A percentile compares a stretch with the other conserved stretches of the same genome.
These are phyloP conservation scores for Melikaiella ostensackeni DNA, from an alignment of 2,888 invertebrate genomes.

Conservation along the genomic window DNA sequence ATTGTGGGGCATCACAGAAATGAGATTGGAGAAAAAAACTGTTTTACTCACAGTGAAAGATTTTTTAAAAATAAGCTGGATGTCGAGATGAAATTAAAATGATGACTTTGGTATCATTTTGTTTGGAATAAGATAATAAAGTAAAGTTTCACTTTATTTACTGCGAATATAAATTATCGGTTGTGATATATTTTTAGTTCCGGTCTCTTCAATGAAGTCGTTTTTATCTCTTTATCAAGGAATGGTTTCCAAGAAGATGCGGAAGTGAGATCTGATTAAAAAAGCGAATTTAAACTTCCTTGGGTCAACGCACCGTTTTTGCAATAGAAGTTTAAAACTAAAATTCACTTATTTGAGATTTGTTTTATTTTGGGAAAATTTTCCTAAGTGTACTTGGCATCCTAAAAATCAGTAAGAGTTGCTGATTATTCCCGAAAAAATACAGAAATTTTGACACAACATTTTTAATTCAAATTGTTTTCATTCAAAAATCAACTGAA, in stretches of 20 bases:
- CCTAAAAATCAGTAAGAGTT: too few relatives aligned
- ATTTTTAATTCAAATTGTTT: too few relatives aligned
- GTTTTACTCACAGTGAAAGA: background rate
- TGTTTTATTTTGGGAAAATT: too few relatives aligned
- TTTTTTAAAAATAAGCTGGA: background rate
- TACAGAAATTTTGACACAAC: too few relatives aligned
- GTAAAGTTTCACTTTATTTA: too few relatives aligned
- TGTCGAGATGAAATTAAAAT: background rate
- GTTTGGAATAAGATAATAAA: background rate
- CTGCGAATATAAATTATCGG: background rate
- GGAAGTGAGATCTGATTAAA: background rate
- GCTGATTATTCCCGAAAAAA: too few relatives aligned
- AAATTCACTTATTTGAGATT: too few relatives aligned
- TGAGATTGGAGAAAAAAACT: too few relatives aligned
- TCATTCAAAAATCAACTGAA: too few relatives aligned
- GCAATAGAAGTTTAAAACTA: too few relatives aligned
- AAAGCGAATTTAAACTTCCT: background rate
- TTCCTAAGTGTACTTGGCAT: too few relatives aligned
- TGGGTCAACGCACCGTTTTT: background rate
- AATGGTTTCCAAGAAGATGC: background rate
- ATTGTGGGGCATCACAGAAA: too few relatives aligned
- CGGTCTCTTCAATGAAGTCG: background rate
- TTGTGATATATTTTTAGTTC: background rate
- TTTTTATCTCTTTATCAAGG: background rate
- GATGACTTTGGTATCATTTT: background rate